Percentiles rank a stretch among this genome's conserved stretches.
Evolutionary conservation across 2,797 vertebrate genomes (phyloP).

Genomic region (Podargus strigoides): DNA sequence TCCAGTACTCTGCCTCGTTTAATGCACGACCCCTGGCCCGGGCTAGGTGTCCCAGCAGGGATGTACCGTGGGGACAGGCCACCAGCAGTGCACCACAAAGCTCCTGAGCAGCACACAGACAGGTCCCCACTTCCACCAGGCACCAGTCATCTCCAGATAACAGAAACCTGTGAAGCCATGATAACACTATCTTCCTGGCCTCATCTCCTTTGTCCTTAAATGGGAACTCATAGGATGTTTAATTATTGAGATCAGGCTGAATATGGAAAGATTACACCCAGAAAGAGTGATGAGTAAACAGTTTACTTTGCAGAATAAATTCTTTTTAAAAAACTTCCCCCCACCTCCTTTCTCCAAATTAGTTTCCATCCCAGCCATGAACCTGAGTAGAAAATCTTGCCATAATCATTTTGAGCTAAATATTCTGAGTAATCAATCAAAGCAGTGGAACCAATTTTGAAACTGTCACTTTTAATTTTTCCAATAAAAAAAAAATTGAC

Average conservation of each 20-base stretch:
- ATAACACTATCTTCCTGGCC: not conserved
- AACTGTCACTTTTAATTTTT: constrained; percentile 59
- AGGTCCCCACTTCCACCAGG: not conserved
- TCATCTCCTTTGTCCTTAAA: not conserved
- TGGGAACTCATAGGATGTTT: not conserved
- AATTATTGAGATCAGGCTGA: not conserved
- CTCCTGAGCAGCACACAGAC: not conserved
- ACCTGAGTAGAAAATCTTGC: constrained; percentile 18
- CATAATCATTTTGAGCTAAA: constrained; percentile 32
- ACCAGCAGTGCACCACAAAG: not conserved
- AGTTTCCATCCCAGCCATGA: not conserved
- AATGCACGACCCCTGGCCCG: not conserved
- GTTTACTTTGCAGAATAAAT: not conserved
- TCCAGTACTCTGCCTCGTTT: not conserved
- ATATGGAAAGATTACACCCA: not conserved
- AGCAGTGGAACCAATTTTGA: constrained; percentile 40
- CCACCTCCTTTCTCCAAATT: not conserved
- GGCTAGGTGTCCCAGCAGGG: not conserved
- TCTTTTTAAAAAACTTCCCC: not conserved
- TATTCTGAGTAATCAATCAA: constrained; percentile 62
- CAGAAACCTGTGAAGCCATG: not conserved
- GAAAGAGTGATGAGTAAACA: too few relatives aligned
- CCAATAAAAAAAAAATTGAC: constrained; percentile 38
- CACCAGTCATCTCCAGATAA: not conserved
- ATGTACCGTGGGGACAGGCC: rapidly evolving